Evolutionary conservation across 2,888 invertebrate genomes (phyloP).

Genomic region (Cataglyphis rosenhaueri): DNA sequence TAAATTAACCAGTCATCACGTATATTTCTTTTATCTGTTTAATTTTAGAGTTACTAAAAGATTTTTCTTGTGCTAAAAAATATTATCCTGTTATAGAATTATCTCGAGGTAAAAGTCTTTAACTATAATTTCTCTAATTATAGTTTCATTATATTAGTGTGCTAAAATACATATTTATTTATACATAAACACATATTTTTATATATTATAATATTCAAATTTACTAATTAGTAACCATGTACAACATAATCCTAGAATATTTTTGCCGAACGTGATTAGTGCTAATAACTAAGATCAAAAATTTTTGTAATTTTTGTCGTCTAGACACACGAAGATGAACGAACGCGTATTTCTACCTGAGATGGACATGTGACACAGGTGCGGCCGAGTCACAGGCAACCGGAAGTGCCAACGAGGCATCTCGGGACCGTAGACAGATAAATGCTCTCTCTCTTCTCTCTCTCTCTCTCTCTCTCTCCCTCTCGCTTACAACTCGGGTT

Average conservation of each 20-base stretch:
- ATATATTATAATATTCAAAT: no score
- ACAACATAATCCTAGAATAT: background rate
- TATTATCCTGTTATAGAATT: background rate
- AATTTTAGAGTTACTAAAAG: background rate
- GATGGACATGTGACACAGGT: slow-evolving; percentile 46
- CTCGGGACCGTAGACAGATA: slow-evolving; percentile 22
- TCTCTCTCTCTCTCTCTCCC: slow-evolving; percentile 20
- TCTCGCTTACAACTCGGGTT: slow-evolving; percentile 29
- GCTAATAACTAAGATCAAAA: slow-evolving; percentile 16
- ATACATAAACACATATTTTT: no score
- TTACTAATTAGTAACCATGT: no score
- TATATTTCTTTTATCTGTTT: background rate
- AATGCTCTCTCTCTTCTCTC: slow-evolving; percentile 39
- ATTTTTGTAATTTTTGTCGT: slow-evolving; percentile 6
- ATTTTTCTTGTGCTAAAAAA: background rate
- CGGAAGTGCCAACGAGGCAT: slow-evolving; percentile 52
- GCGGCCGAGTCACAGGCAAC: slow-evolving; percentile 40
- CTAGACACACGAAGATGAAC: slow-evolving; percentile 40
- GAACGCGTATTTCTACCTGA: background rate
- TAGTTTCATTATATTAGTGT: background rate
- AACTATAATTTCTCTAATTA: background rate
- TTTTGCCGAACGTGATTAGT: background rate
- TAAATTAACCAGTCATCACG: background rate
- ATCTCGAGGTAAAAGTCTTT: background rate
- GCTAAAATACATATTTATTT: background rate